These are phyloP conservation scores for Spinus pinus DNA, from an alignment of 2,797 vertebrate genomes.

Conservation along the genomic window DNA sequence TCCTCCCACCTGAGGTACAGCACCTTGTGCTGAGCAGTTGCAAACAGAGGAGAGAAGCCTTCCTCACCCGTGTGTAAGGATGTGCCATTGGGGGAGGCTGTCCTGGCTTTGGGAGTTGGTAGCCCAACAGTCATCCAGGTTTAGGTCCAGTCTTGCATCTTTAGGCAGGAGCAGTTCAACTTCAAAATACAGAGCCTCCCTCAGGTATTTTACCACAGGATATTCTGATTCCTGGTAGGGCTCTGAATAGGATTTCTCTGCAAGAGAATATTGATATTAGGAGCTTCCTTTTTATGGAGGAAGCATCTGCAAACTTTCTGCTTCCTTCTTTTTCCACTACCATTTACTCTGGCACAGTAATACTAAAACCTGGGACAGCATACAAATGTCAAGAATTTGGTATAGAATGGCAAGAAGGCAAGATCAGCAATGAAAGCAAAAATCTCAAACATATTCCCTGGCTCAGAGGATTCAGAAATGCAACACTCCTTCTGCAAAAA, in stretches of 20 bases:
- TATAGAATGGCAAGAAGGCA: neutral
- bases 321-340: neutral
- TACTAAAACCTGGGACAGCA: neutral
- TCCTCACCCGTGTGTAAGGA: conserved; percentile 58
- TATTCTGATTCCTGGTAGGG: conserved; percentile 55
- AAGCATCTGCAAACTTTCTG: neutral
- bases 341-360: neutral
- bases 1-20: neutral
- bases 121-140: conserved; percentile 65
- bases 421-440: neutral
- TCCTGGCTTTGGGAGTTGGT: conserved; percentile 27
- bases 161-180: conserved; percentile 61
- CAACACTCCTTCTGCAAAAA: neutral
- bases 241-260: conserved; percentile 51
- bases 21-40: neutral
- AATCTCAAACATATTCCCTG: neutral
- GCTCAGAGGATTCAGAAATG: neutral
- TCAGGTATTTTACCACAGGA: conserved; percentile 65
- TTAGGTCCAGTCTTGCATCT: conserved; percentile 59
- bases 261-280: neutral
- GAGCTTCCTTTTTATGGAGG: neutral
- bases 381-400: neutral
- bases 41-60: neutral
- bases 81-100: conserved; percentile 48
- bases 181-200: conserved; percentile 70